These are phyloP conservation scores for Sebastiscus albofasciatus DNA, from an alignment of 2,797 vertebrate species.

Conservation along the genomic window DNA sequence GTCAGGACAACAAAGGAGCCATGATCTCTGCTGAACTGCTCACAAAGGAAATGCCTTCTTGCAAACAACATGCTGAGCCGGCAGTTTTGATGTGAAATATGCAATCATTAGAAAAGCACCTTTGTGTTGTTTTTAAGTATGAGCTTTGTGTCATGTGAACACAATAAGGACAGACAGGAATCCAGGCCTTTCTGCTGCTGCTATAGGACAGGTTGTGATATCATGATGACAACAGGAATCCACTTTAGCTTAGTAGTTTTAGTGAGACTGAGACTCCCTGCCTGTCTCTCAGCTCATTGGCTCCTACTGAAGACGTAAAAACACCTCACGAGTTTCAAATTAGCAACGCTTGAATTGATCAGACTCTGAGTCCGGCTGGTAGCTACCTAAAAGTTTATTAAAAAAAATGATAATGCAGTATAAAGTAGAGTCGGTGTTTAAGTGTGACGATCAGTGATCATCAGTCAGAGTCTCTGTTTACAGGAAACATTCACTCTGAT, in stretches of 20 bases:
- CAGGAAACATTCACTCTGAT: no score
- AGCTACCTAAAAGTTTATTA: no score
- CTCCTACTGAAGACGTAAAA: not conserved
- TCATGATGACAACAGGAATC: not conserved
- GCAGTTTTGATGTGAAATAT: slow-evolving; percentile 88
- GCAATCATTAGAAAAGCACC: slow-evolving; percentile 84
- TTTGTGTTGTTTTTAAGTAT: slow-evolving; percentile 69
- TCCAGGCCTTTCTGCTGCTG: not conserved
- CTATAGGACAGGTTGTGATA: not conserved
- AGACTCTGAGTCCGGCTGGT: no score
- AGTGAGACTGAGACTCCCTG: no score
- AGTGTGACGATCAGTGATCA: not conserved
- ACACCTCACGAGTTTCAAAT: no score
- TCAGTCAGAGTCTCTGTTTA: no score
- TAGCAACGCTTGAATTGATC: no score
- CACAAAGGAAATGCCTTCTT: slow-evolving; percentile 88
- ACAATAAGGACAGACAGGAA: not conserved
- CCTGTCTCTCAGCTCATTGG: not conserved
- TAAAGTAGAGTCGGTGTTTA: no score
- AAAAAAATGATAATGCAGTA: no score
- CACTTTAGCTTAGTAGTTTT: not conserved
- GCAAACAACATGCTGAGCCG: slow-evolving; percentile 86
- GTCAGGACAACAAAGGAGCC: slow-evolving; percentile 81
- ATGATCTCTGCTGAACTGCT: slow-evolving; percentile 84
- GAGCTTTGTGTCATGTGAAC: slow-evolving; percentile 21